Evolutionary conservation across 2,888 invertebrate species (phyloP).

Genomic region (Amphimallon solstitiale): DNA sequence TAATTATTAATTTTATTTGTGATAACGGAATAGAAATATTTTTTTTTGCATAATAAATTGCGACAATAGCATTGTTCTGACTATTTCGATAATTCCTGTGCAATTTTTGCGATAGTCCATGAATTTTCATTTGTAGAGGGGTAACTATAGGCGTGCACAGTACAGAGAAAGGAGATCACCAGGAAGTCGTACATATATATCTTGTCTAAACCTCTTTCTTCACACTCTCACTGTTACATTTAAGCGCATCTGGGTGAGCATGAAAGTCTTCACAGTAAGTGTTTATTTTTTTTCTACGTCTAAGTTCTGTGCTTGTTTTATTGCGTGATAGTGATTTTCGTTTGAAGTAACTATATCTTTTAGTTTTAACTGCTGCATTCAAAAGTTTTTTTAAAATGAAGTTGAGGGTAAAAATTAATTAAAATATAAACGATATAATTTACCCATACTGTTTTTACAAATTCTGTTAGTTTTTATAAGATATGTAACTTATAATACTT

Average conservation of each 20-base stretch:
- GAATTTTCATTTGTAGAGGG: slow-evolving; percentile 12
- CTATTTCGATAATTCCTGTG: neutral
- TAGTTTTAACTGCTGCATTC: too few relatives aligned
- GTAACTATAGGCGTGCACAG: slow-evolving; percentile 43
- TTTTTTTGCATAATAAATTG: too few relatives aligned
- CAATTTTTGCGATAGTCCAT: slow-evolving; percentile 6
- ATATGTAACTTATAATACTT: too few relatives aligned
- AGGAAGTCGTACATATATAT: slow-evolving; percentile 58
- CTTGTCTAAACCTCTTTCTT: slow-evolving; percentile 49
- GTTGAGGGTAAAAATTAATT: too few relatives aligned
- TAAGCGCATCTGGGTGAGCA: slow-evolving; percentile 48
- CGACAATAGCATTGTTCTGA: neutral
- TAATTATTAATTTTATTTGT: too few relatives aligned
- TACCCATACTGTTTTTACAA: too few relatives aligned
- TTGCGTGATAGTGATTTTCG: slow-evolving; percentile 25
- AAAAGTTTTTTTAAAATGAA: too few relatives aligned
- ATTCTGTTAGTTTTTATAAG: too few relatives aligned
- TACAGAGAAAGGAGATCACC: slow-evolving; percentile 59
- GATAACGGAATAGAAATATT: too few relatives aligned
- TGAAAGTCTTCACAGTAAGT: slow-evolving; percentile 58
- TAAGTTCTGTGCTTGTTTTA: neutral
- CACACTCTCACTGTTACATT: slow-evolving; percentile 52
- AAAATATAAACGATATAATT: too few relatives aligned
- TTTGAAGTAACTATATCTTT: too few relatives aligned
- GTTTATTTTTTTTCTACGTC: slow-evolving; percentile 34